These are phyloP conservation scores for Troides oblongomaculatus DNA, from an alignment of 2,888 invertebrate genomes.

Conservation along the genomic window DNA sequence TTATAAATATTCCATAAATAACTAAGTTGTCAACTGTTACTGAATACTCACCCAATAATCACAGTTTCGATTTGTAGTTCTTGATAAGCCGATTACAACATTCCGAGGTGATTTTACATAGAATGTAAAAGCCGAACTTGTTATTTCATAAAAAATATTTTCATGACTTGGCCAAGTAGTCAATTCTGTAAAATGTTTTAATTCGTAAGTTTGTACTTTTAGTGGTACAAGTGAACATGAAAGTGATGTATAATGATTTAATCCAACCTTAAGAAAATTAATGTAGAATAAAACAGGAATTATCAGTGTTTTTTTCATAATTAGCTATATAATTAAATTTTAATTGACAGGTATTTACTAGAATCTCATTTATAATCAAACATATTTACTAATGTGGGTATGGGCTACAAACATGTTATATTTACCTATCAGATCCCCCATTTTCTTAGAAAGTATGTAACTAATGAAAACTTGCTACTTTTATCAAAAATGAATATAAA, in stretches of 20 bases:
- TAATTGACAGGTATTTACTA: too few relatives aligned
- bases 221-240: too few relatives aligned
- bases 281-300: too few relatives aligned
- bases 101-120: slow-evolving; percentile 48
- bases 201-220: neutral
- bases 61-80: slow-evolving; percentile 32
- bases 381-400: neutral
- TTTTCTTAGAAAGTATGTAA: neutral
- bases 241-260: too few relatives aligned
- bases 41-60: slow-evolving; percentile 19
- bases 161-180: slow-evolving; percentile 47
- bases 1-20: too few relatives aligned
- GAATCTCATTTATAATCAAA: too few relatives aligned
- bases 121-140: slow-evolving; percentile 49
- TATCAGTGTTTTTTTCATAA: too few relatives aligned
- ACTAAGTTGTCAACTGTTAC: too few relatives aligned
- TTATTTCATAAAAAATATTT: slow-evolving; percentile 49
- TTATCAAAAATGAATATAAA: neutral
- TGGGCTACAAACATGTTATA: neutral
- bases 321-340: too few relatives aligned
- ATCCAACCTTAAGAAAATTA: too few relatives aligned
- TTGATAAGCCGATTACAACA: slow-evolving; percentile 51
- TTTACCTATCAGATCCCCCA: slow-evolving; percentile 17
- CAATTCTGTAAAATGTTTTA: slow-evolving; percentile 44
- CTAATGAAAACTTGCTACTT: neutral